Base-by-base conservation (phyloP, 2,797 vertebrate species). In the Salmo trutta region DNA sequence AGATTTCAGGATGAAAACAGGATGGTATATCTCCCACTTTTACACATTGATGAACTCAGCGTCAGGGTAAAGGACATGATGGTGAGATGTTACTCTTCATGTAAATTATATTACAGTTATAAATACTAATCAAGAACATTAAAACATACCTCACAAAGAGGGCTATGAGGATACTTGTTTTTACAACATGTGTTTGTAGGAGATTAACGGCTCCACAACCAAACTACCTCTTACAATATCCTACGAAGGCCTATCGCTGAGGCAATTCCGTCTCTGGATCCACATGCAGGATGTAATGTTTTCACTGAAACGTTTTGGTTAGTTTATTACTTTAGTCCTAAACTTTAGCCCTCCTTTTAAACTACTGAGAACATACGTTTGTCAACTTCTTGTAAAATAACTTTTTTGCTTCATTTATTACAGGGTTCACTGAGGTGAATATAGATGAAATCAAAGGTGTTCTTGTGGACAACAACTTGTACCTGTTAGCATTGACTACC, bases 401-500 rank as follows among this genome's bases (percentile, higher is more conserved):
- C 0, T 10, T 24, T 0, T 27, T 1, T 27, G 52, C 17, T 56
- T 16, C 4, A 6, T 75, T 83, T 86, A 47, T 74, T 15, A 65
- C 85, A 99, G 98, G 97, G 0, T 99, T 99, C 93, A 97, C 97
- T 10, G 98, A 99, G 85, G 96, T 97, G 83, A 97, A 97, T 16
- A 91, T 97, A 1, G 97, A 99, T 81, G 98, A 98, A 88, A 96
- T 99, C 53, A 99, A 99, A 91, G 96, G 96, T 71, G 96, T 97
- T 77, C 95, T 99, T 86, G 93, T 96, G 24, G 96, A 96, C 69
- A 98, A 96, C 75, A 98, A 99, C 87, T 89, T 98, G 74, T 97
- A 98, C 78, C 94, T 98, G 79, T 80, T 99, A 80, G 95, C 96
- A 2, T 81, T 98, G 88, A 98, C 96, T 0, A 96, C 98, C 82